Evolutionary conservation across 1,140 invertebrate species (phyloP).

Genomic region (Euura lappo): DNA sequence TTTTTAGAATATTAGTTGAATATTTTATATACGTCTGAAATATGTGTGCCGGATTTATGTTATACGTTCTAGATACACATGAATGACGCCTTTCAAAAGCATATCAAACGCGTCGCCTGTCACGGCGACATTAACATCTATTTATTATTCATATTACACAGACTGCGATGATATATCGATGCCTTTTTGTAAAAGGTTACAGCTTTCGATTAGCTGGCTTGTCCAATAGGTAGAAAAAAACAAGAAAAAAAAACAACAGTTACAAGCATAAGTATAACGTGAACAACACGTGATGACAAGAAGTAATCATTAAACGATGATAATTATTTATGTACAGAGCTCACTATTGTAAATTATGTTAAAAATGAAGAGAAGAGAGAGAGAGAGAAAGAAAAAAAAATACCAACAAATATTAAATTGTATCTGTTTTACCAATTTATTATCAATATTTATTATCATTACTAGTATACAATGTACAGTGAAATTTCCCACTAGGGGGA

Average conservation of each 20-base stretch:
- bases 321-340: conserved; percentile 2
- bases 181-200: neutral
- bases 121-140: neutral
- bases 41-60: neutral
- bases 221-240: neutral
- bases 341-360: conserved; percentile 4
- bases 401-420: neutral
- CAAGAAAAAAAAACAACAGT: neutral
- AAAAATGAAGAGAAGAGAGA: neutral
- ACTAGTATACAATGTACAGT: too few relatives aligned
- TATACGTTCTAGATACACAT: neutral
- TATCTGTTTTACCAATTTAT: neutral
- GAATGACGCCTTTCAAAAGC: neutral
- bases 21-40: neutral
- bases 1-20: too few relatives aligned
- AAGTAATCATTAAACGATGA: neutral
- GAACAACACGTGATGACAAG: neutral
- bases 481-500: too few relatives aligned
- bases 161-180: neutral
- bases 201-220: neutral
- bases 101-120: neutral
- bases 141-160: too few relatives aligned
- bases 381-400: too few relatives aligned
- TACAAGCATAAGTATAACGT: neutral
- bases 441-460: neutral